These are phyloP conservation scores for Candoia aspera DNA, from an alignment of 2,113 vertebrate species.

Conservation along the genomic window DNA sequence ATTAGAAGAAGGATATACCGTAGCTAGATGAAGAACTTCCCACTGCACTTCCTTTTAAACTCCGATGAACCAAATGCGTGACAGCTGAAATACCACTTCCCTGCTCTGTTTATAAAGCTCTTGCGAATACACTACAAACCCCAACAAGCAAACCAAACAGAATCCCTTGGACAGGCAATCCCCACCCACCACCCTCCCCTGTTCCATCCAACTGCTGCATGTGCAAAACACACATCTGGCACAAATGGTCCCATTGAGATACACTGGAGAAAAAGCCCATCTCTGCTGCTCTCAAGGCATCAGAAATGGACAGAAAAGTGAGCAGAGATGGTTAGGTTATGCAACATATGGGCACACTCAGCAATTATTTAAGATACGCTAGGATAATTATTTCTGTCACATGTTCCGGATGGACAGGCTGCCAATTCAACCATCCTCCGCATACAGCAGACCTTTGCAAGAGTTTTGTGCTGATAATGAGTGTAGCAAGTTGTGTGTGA, in stretches of 20 bases:
- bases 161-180: not conserved
- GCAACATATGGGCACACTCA: not conserved
- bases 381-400: constrained; percentile 5
- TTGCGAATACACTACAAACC: not conserved
- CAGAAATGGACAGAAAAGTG: not conserved
- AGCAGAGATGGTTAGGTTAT: not conserved
- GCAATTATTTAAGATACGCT: not conserved
- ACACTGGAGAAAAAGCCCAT: constrained; percentile 7
- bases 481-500: not conserved
- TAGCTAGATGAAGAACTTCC: too few species aligned
- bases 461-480: not conserved
- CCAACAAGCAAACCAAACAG: not conserved
- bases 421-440: not conserved
- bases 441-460: not conserved
- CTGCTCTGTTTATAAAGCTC: not conserved
- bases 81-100: constrained; percentile 9
- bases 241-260: not conserved
- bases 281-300: constrained; percentile 5
- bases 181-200: not conserved
- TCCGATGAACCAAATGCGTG: not conserved
- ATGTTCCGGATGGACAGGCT: not conserved
- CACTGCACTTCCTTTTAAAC: not conserved
- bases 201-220: not conserved
- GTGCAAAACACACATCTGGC: not conserved
- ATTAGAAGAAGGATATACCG: not conserved